Evolutionary conservation across 2,888 invertebrate genomes (phyloP).

Genomic region (Cistogaster globosa): DNA sequence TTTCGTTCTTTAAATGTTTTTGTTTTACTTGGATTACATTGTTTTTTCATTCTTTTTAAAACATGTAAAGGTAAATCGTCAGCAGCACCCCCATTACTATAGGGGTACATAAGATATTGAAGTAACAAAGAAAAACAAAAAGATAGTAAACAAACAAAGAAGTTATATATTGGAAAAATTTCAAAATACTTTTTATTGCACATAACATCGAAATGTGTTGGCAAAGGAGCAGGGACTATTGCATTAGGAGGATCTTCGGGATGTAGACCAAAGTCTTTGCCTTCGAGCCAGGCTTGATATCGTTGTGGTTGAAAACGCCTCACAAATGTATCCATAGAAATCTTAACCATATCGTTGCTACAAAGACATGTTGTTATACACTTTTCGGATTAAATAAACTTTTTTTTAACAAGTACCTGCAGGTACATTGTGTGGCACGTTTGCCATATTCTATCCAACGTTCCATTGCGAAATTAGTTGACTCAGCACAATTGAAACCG

Average conservation of each 20-base stretch:
- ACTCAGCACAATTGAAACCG: constrained; percentile 99
- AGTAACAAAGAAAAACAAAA: constrained; percentile 69
- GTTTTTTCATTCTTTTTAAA: constrained; percentile 82
- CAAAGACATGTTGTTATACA: constrained; percentile 24
- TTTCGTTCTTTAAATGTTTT: constrained; percentile 83
- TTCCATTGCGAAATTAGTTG: constrained; percentile 98
- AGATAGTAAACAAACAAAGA: constrained; percentile 66
- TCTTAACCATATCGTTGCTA: constrained; percentile 97
- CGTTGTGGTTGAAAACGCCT: constrained; percentile 94
- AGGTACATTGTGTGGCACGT: constrained; percentile 92
- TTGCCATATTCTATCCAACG: constrained; percentile 99
- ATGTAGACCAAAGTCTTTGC: constrained; percentile 94
- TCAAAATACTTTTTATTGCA: constrained; percentile 89
- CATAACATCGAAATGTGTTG: constrained; percentile 90
- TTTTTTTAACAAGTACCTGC: constrained; percentile 83
- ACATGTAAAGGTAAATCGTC: constrained; percentile 74
- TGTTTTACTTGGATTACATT: constrained; percentile 82
- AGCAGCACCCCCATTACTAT: constrained; percentile 74
- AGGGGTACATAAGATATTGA: constrained; percentile 87
- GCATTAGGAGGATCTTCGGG: constrained; percentile 92
- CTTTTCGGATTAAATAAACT: not conserved
- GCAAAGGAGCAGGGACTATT: constrained; percentile 90
- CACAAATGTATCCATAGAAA: constrained; percentile 99
- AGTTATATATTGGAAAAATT: constrained; percentile 21
- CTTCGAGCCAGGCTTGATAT: constrained; percentile 95